Evolutionary conservation across 2,113 vertebrate species (phyloP), one percentile per base, ranked within the genome.

Genomic region (Sylvia atricapilla): DNA sequence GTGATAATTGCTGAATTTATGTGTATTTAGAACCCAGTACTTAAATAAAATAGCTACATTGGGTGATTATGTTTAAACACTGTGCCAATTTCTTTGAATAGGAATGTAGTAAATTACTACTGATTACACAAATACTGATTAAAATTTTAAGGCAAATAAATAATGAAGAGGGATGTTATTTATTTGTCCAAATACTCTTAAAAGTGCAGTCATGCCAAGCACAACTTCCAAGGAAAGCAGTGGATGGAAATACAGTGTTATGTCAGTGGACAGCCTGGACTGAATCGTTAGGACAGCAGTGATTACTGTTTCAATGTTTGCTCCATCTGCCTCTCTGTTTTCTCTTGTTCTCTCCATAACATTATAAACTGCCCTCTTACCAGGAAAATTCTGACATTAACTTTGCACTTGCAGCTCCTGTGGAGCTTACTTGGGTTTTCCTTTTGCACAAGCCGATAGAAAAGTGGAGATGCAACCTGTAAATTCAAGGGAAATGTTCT

Each of bases 41-140:
- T 95, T 96, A 96, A 96, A 88, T 90, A 72, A 92, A 96, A 86
- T 49, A 89, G 66, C 87, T 79, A 78, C 30, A 2, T 25, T 90
- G 44, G 84, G 74, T 78, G 78, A 95, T 95, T 95, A 91, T 62
- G 50, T 76, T 86, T 90, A 95, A 94, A 96, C 63, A 74, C 67
- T n/a, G 77, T 85, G 94, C 92, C 95, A 96, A 85, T 92, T 93
- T 87, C 89, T 94, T 79, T 95, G 90, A 97, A 96, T 93, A 89
- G 77, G 80, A 92, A 87, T 74, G 90, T 72, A 94, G 91, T 86
- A 96, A 94, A 91, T 94, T 96, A 94, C 93, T 94, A 89, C 94
- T 89, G 95, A 97, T 95, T 97, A 97, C 90, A 97, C 84, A 97
- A 97, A 97, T 94, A 97, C 87, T 93, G 95, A 97, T 96, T 96